Evolutionary conservation across 1,140 invertebrate genomes (phyloP), one percentile per base, ranked within the genome.

Genomic region (Pogonus chalceus): DNA sequence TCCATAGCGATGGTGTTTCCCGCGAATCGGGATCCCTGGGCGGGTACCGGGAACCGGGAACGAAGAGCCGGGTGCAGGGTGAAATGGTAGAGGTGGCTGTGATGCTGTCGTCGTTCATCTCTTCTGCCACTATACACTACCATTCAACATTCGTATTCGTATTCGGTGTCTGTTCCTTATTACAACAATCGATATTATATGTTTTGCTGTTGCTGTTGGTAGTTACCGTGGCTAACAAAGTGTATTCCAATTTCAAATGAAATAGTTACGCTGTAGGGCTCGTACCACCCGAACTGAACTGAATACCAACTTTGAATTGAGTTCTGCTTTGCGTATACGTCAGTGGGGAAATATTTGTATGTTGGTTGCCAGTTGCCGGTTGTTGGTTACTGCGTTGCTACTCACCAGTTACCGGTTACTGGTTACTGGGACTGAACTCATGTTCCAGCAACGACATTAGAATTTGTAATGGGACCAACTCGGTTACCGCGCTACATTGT

Each of bases 231-330:
- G 9, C 37, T 43, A 16, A 43, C 37, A 43, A 43, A 43, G 18
- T 43, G 37, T 43, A 43, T 43, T 43, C 37, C 9, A 12, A 18
- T 43, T 43, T 43, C 7, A 43, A 43, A 43, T 43, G 37, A 43
- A 43, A 43, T 43, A 43, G 37, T 43, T 43, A 43, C 37, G 37
- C 37, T 43, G 18, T 43, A 43, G 37, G 37, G 18, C 37, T n/a
- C n/a, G n/a, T n/a, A n/a, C n/a, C n/a, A n/a, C n/a, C n/a, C n/a
- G n/a, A n/a, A n/a, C n/a, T n/a, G 18, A 43, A 43, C 18, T 16
- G 37, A 43, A 43, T 43, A 18, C 37, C 18, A 43, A 43, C 37
- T 43, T 43, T 43, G 37, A 12, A 18, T 43, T 43, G 37, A 43
- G 37, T 43, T 43, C 18, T 43, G 37, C 37, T 31, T 31, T 16